Base-by-base conservation (phyloP, 2,888 invertebrate species). In the Anagyrus pseudococci region DNA sequence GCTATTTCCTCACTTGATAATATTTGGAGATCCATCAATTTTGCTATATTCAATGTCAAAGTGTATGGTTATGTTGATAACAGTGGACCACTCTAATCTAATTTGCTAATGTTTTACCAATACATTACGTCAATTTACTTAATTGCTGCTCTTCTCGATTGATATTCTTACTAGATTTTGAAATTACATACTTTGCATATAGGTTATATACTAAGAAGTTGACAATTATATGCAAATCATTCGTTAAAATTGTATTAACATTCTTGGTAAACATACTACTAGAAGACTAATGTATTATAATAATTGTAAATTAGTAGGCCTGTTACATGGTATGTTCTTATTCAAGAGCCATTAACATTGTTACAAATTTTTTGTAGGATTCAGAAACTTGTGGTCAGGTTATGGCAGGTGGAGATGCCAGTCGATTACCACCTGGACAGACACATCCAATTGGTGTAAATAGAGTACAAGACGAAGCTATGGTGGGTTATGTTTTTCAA, bases 401-500 rank as follows among this genome's bases (percentile, higher is more conserved):
- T 62, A 81, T 81, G 79, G 78, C 80, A 58, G 77, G 77, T 67
- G 78, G 80, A 19, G 80, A 81, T 67, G 78, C 76, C 26, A 72
- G 80, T 65, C 75, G 80, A 47, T 75, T 81, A 68, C 78, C 79
- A 70, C 75, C 77, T 29, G 79, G 79, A 64, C 80, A 81, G 40
- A 75, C 78, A 40, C 78, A 77, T 72, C 80, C 79, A 58, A 78
- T 81, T 66, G 75, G 78, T 58, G 70, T 80, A 13, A 77, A 70
- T 60, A 74, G 80, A 73, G 72, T 90, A 68, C 92, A 92, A 82
- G 95, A 96, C 82, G 96, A 96, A 85, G 94, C 94, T 68, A 90
- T 92, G 81, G 95, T 95, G 72, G 93, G 94, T 75, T 96, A 96
- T 82, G 93, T 94, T 71, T 96, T 93, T 81, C 94, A 94, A 80